A percentile compares a stretch with the other conserved stretches of the same genome.
Conservation (phyloP, 92 coral and sea anemone species). For the Galaxea fascicularis region DNA sequence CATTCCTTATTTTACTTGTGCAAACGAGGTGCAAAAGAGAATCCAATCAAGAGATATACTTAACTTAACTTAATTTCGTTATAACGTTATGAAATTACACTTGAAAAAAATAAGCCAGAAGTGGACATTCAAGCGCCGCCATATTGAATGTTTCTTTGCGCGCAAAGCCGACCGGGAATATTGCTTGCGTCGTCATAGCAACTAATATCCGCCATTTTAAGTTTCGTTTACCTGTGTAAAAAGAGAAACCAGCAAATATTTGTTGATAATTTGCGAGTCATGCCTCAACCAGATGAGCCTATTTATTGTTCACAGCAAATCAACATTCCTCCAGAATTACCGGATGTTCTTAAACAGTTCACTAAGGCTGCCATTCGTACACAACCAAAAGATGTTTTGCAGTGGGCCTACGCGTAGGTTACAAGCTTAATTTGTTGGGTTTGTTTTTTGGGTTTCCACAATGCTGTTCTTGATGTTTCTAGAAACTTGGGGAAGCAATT, state of each 20-base stretch:
- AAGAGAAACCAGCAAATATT: neutral
- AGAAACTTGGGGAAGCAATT: neutral
- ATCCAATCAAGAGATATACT: neutral
- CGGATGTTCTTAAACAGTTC: slow-evolving; percentile 96
- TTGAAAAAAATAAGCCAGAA: neutral
- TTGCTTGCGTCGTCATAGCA: slow-evolving; percentile 63
- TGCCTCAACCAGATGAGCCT: slow-evolving; percentile 97
- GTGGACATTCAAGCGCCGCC: neutral
- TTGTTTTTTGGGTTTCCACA: neutral
- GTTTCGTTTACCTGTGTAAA: neutral
- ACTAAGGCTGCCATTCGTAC: slow-evolving; percentile 98
- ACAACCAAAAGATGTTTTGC: slow-evolving; percentile 93
- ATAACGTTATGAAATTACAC: neutral
- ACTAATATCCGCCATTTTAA: slow-evolving; percentile 53
- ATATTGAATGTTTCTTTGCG: slow-evolving; percentile 10
- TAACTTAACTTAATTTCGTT: too few species aligned
- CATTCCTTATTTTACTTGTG: neutral
- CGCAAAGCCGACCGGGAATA: slow-evolving; percentile 31
- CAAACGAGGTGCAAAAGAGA: neutral
- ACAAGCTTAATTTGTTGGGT: neutral
- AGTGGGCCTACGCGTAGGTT: slow-evolving; percentile 97
- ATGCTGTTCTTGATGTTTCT: too few species aligned
- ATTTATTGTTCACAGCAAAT: slow-evolving; percentile 99
- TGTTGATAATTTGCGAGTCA: slow-evolving; percentile 19
- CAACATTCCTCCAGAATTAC: slow-evolving; percentile 98